Evolutionary conservation across 1,140 invertebrate species (phyloP).

Genomic region (Drosophila novamexicana): DNA sequence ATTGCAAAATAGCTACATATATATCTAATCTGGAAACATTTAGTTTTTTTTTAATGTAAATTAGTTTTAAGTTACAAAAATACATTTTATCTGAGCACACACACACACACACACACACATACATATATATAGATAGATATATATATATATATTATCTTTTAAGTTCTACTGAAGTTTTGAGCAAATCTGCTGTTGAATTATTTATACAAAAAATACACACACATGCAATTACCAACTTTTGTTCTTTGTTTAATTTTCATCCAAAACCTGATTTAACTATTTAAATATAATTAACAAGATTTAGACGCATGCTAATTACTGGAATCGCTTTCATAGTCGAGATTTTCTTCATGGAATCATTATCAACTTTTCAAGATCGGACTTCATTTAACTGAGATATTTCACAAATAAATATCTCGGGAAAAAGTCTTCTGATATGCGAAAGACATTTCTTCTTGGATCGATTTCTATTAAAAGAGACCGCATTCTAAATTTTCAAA

Average conservation of each 20-base stretch:
- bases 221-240: background rate
- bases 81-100: slow-evolving; percentile 51
- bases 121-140: slow-evolving; percentile 27
- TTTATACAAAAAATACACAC: slow-evolving; percentile 33
- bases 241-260: slow-evolving; percentile 4
- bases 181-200: slow-evolving; percentile 62
- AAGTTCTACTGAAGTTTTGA: slow-evolving; percentile 53
- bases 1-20: background rate
- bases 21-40: slow-evolving; percentile 42
- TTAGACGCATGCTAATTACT: background rate
- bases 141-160: slow-evolving; percentile 39
- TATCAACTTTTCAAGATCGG: no score
- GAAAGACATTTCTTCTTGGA: no score
- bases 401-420: no score
- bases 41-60: slow-evolving; percentile 48
- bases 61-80: slow-evolving; percentile 52
- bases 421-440: no score
- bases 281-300: slow-evolving; percentile 2
- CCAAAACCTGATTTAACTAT: background rate
- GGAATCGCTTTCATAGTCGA: background rate
- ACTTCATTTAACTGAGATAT: no score
- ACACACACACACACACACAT: slow-evolving; percentile 12
- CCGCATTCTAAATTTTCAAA: no score
- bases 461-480: no score
- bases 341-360: no score